Conservation (phyloP, 2,113 vertebrate genomes). For the Oreotrochilus melanogaster region DNA sequence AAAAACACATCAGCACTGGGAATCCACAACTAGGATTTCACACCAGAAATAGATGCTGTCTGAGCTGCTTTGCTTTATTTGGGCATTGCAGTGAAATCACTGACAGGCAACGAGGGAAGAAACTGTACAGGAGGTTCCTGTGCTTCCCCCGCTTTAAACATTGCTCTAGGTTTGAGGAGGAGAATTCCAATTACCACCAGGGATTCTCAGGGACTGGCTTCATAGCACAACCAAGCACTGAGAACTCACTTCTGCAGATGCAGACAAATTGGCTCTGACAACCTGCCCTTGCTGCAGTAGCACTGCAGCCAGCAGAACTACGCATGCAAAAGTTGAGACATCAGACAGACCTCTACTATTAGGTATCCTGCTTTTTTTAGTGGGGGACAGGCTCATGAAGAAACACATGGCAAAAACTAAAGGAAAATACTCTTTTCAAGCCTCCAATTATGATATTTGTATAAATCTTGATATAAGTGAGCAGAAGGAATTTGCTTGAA, state of each 20-base stretch:
- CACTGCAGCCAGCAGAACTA: conserved; percentile 58
- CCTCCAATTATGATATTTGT: neutral
- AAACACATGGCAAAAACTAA: conserved; percentile 36
- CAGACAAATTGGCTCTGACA: neutral
- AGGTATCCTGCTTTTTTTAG: conserved; percentile 3
- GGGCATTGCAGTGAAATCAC: conserved; percentile 44
- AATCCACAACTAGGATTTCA: conserved; percentile 55
- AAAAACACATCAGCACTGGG: conserved; percentile 52
- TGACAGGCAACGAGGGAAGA: neutral
- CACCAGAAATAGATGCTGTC: conserved; percentile 35
- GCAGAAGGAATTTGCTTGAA: conserved; percentile 49
- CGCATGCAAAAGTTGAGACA: neutral
- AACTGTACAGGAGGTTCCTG: neutral
- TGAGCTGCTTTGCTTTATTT: conserved; percentile 54
- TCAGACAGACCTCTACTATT: neutral
- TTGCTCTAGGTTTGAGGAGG: conserved; percentile 4
- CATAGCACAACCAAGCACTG: neutral
- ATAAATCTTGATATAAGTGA: conserved; percentile 53
- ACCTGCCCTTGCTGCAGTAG: conserved; percentile 41
- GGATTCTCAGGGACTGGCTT: conserved; percentile 1
- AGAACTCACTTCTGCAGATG: conserved; percentile 36
- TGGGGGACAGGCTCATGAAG: neutral
- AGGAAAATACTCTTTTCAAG: conserved; percentile 42
- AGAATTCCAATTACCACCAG: conserved; percentile 1
- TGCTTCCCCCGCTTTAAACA: conserved; percentile 8